phyloP scores from a whole-genome alignment of 1,140 invertebrate species.

The Colletes latitarsis region DNA sequence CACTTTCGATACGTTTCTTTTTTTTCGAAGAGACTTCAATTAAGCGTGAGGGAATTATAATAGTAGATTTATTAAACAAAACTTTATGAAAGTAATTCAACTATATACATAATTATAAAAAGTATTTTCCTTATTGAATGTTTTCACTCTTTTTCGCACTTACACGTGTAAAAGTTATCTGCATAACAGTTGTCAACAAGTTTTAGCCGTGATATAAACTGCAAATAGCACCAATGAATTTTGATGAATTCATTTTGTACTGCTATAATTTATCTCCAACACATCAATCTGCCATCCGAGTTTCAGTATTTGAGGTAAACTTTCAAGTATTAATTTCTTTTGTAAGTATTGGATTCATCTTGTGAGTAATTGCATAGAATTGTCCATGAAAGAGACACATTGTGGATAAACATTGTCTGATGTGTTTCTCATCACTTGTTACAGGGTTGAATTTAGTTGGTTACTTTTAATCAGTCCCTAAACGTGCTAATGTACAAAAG shows the following conservation, averaged over 20 bases:
- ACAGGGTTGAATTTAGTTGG: neutral
- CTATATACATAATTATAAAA: constrained; percentile 67
- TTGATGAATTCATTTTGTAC: constrained; percentile 1
- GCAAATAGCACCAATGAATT: constrained; percentile 29
- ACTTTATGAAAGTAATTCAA: constrained; percentile 56
- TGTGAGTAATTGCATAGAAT: constrained; percentile 5
- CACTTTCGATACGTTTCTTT: neutral
- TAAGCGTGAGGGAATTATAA: constrained; percentile 2
- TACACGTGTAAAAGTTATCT: constrained; percentile 22
- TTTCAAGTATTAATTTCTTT: constrained; percentile 10
- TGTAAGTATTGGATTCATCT: neutral
- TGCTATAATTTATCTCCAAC: neutral
- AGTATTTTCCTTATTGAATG: constrained; percentile 42
- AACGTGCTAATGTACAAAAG: neutral
- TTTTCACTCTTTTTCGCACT: neutral
- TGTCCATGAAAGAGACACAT: neutral
- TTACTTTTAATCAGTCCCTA: neutral
- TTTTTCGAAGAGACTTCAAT: neutral
- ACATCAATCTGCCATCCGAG: neutral
- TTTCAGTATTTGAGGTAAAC: constrained; percentile 34
- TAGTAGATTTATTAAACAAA: constrained; percentile 54
- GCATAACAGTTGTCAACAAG: constrained; percentile 1
- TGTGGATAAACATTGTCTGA: neutral
- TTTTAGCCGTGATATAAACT: neutral
- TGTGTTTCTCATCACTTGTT: neutral